Evolutionary conservation across 2,888 invertebrate species (phyloP).

Genomic region (Meiosimyza decipiens): DNA sequence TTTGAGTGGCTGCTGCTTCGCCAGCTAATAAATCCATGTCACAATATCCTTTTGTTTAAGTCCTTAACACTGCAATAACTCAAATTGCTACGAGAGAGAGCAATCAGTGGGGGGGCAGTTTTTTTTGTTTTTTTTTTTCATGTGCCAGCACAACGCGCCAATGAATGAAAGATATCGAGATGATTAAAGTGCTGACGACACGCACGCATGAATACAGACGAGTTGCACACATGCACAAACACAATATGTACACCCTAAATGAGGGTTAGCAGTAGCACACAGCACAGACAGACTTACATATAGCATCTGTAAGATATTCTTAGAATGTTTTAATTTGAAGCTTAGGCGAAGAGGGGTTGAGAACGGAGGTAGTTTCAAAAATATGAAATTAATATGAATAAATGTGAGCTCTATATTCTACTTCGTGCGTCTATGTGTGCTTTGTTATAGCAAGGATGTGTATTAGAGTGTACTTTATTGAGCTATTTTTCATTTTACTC

Average conservation of each 20-base stretch:
- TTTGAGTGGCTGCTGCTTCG: neutral
- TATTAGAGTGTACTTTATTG: too few relatives aligned
- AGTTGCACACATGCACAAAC: neutral
- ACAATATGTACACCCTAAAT: neutral
- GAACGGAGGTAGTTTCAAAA: too few relatives aligned
- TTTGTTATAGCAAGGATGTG: too few relatives aligned
- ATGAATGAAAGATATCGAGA: slow-evolving; percentile 21
- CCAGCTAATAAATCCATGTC: slow-evolving; percentile 32
- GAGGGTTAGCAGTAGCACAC: too few relatives aligned
- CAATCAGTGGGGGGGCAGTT: neutral
- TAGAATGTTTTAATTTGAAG: too few relatives aligned
- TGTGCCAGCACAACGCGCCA: slow-evolving; percentile 8
- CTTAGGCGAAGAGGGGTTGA: too few relatives aligned
- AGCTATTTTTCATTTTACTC: too few relatives aligned
- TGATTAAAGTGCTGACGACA: slow-evolving; percentile 30
- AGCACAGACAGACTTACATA: too few relatives aligned
- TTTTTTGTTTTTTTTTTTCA: neutral
- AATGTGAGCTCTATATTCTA: too few relatives aligned
- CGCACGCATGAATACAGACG: slow-evolving; percentile 1
- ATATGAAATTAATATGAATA: too few relatives aligned
- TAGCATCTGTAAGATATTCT: too few relatives aligned
- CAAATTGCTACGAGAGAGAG: neutral
- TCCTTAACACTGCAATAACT: slow-evolving; percentile 29
- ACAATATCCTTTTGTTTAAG: slow-evolving; percentile 29
- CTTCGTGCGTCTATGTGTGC: too few relatives aligned